Conservation (phyloP, 1,140 invertebrate genomes). For the Sycophila sp. region DNA sequence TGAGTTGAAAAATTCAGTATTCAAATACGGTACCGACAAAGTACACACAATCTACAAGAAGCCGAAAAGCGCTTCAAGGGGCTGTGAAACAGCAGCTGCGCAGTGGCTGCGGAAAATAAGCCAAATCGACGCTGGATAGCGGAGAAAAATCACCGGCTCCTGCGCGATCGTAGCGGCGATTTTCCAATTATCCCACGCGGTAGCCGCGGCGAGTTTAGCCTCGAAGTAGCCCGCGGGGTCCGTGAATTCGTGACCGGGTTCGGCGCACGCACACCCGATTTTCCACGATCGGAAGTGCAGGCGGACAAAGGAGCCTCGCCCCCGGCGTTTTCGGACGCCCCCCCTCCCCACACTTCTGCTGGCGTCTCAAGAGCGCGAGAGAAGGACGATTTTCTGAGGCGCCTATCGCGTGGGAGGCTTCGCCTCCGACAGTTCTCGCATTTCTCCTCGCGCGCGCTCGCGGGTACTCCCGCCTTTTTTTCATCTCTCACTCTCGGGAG, state of each 20-base stretch:
- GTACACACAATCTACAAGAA: too few species aligned
- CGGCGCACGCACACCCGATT: slow-evolving; percentile 7
- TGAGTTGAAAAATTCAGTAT: too few species aligned
- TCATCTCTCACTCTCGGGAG: slow-evolving; percentile 1
- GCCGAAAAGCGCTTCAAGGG: too few species aligned
- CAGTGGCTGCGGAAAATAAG: too few species aligned
- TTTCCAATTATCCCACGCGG: slow-evolving; percentile 35
- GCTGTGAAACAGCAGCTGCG: too few species aligned
- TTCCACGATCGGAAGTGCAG: slow-evolving; percentile 11
- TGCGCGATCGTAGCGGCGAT: too few species aligned
- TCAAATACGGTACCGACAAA: too few species aligned
- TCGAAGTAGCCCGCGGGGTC: neutral
- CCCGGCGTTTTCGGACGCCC: slow-evolving; percentile 14
- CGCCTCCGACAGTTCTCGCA: slow-evolving; percentile 52
- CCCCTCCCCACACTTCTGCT: too few species aligned
- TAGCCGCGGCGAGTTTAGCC: neutral
- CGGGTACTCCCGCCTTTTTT: slow-evolving; percentile 22
- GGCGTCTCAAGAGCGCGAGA: slow-evolving; percentile 23
- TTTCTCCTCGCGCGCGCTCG: slow-evolving; percentile 26
- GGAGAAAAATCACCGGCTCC: slow-evolving; percentile 6
- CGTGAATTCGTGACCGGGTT: neutral
- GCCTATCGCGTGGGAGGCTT: slow-evolving; percentile 54
- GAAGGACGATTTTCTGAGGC: slow-evolving; percentile 19
- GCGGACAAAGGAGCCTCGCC: slow-evolving; percentile 21
- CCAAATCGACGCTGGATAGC: too few species aligned